Evolutionary conservation across 2,888 invertebrate species (phyloP).

Genomic region (Spilosoma lubricipeda): DNA sequence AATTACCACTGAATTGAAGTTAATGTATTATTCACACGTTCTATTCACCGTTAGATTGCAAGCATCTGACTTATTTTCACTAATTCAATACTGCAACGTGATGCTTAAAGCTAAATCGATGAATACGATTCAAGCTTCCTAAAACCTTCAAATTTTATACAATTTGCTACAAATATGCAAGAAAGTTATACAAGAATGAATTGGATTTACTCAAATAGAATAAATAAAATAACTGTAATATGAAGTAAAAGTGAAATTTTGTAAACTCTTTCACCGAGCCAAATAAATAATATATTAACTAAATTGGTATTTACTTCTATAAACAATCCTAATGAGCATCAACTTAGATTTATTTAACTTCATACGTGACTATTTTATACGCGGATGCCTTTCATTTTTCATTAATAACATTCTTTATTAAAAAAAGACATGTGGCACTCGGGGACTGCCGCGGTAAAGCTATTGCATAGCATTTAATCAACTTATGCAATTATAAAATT

Average conservation of each 20-base stretch:
- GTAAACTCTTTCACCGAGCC: not conserved
- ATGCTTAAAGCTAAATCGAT: not conserved
- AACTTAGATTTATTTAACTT: not conserved
- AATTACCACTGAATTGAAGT: slow-evolving; percentile 1
- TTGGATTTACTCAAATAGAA: not conserved
- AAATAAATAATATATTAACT: too few species aligned
- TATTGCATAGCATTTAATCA: too few species aligned
- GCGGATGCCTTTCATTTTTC: not conserved
- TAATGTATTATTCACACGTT: slow-evolving; percentile 6
- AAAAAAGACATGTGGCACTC: too few species aligned
- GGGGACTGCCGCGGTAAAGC: too few species aligned
- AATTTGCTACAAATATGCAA: too few species aligned
- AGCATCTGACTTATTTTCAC: not conserved
- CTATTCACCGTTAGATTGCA: not conserved
- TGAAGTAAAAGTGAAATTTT: not conserved
- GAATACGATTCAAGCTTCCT: not conserved
- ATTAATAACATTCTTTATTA: not conserved
- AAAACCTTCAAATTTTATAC: not conserved
- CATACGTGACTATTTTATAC: not conserved
- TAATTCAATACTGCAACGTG: not conserved
- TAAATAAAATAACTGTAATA: too few species aligned
- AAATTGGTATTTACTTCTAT: too few species aligned
- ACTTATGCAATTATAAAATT: too few species aligned
- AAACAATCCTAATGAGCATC: not conserved
- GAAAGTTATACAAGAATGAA: not conserved